A percentile compares a stretch with the other conserved stretches of the same genome.
phyloP scores from a whole-genome alignment of 1,140 invertebrate species.

The Yoshiicerus persimilis region DNA sequence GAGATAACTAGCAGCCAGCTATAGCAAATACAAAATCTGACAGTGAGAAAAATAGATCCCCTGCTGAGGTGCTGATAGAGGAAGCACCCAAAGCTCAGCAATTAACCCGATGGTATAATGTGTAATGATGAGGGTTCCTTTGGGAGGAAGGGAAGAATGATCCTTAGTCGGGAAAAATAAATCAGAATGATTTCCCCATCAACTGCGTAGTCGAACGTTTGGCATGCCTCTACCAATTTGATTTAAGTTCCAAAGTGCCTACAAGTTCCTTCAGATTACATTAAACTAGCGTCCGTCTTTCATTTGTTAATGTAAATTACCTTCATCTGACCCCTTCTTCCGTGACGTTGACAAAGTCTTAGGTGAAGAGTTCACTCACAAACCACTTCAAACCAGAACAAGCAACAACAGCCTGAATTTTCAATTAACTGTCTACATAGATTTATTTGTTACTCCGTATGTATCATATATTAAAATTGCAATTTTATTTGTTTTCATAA shows the following conservation, averaged over 20 bases:
- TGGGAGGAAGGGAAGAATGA: neutral
- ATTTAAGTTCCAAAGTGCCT: neutral
- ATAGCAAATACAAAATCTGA: neutral
- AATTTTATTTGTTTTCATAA: neutral
- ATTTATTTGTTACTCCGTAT: neutral
- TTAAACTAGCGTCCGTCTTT: neutral
- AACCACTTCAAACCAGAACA: too few relatives aligned
- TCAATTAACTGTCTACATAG: neutral
- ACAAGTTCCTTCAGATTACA: neutral
- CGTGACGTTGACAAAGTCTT: neutral
- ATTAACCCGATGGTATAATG: neutral
- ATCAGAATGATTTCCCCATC: neutral
- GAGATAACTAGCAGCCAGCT: too few relatives aligned
- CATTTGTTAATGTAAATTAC: neutral
- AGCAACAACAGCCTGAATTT: neutral
- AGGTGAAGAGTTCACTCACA: neutral
- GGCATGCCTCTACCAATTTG: slow-evolving; percentile 5
- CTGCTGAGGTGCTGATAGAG: slow-evolving; percentile 16
- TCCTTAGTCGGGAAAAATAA: neutral
- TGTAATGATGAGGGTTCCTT: neutral
- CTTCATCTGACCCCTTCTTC: neutral
- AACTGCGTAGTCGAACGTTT: neutral
- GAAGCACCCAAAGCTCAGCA: slow-evolving; percentile 18
- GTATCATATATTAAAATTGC: too few relatives aligned
- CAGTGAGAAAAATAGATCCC: neutral